Conservation (phyloP, 2,888 invertebrate species). For the Magallana nippona region DNA sequence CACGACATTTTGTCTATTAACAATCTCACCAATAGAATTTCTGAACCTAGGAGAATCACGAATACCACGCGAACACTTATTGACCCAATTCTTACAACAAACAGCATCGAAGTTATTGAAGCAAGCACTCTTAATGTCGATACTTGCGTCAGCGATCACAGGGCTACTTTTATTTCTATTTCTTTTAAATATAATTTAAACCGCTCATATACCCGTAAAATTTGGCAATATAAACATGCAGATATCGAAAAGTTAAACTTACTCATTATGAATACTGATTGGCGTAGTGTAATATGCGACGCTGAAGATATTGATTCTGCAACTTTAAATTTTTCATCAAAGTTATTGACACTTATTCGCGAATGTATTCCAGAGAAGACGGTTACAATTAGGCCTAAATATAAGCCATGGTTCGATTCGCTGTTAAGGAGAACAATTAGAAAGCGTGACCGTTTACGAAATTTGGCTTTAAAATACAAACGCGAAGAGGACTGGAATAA, state of each 20-base stretch:
- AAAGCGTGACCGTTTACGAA: no score
- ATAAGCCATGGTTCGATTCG: no score
- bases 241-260: background rate
- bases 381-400: no score
- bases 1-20: background rate
- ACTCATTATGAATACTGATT: background rate
- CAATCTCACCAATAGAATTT: background rate
- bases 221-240: conserved; percentile 17
- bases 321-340: no score
- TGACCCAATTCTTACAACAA: background rate
- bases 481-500: no score
- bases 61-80: background rate
- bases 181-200: background rate
- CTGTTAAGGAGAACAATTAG: no score
- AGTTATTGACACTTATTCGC: no score
- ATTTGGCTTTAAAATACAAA: no score
- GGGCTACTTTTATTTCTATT: conserved; percentile 8
- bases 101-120: background rate
- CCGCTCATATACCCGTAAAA: background rate
- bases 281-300: background rate
- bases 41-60: background rate
- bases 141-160: background rate
- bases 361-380: no score
- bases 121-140: background rate
- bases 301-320: background rate